A percentile compares a stretch with the other conserved stretches of the same genome.
Evolutionary conservation across 2,113 vertebrate genomes (phyloP).

Genomic region (Platysteira castanea): DNA sequence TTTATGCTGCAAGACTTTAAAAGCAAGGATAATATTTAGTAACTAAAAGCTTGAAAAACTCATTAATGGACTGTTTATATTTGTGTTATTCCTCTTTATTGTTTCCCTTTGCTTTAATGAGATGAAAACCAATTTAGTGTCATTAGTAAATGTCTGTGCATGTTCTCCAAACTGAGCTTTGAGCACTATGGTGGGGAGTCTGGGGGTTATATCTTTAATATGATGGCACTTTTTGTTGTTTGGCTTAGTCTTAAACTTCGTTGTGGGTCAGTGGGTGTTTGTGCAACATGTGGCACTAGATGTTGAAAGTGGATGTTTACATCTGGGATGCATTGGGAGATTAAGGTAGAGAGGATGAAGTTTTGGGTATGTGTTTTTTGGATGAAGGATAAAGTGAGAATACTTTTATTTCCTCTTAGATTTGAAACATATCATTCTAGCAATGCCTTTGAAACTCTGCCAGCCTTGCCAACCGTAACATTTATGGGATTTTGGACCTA

Average conservation of each 20-base stretch:
- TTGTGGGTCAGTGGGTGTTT: background rate
- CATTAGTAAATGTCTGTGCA: slow-evolving; percentile 20
- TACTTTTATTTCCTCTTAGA: slow-evolving; percentile 57
- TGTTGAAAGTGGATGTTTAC: slow-evolving; percentile 43
- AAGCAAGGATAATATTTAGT: background rate
- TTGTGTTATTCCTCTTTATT: background rate
- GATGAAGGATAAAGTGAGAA: slow-evolving; percentile 61
- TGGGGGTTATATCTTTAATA: background rate
- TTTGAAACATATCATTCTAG: slow-evolving; percentile 64
- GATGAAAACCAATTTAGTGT: slow-evolving; percentile 4
- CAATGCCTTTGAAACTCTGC: slow-evolving; percentile 58
- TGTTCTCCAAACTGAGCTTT: slow-evolving; percentile 1
- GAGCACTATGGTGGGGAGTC: background rate
- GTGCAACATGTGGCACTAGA: slow-evolving; percentile 17
- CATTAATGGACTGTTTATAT: slow-evolving; percentile 4
- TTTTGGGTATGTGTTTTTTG: slow-evolving; percentile 54
- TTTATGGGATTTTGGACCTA: slow-evolving; percentile 62
- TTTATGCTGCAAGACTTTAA: background rate
- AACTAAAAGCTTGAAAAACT: background rate
- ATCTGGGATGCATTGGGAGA: slow-evolving; percentile 55
- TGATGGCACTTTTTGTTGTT: background rate
- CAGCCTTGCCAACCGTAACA: slow-evolving; percentile 51
- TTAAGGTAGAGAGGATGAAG: slow-evolving; percentile 51
- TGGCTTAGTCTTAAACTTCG: background rate
- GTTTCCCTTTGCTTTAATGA: slow-evolving; percentile 24